Conservation (phyloP, 2,113 vertebrate species). For the Mandrillus leucophaeus region DNA sequence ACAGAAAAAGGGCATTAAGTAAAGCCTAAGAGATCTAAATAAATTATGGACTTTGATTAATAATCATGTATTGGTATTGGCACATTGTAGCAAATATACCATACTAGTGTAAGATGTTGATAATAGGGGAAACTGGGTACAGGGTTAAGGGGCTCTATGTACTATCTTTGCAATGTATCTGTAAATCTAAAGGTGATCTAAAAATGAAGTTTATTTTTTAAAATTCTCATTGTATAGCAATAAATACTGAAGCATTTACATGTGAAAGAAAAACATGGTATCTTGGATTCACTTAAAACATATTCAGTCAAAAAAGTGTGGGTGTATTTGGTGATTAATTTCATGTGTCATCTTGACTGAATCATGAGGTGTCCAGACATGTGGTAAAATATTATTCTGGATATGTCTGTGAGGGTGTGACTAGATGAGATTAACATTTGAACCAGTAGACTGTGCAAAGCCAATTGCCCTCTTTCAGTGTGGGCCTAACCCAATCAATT, state of each 20-base stretch:
- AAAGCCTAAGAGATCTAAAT: background rate
- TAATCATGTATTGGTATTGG: too few species aligned
- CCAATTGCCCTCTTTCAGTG: too few species aligned
- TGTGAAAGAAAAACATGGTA: background rate
- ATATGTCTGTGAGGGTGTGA: background rate
- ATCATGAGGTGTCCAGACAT: too few species aligned
- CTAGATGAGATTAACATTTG: background rate
- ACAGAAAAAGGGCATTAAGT: background rate
- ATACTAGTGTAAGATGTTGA: background rate
- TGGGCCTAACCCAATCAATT: background rate
- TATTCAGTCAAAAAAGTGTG: background rate
- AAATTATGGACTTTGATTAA: background rate
- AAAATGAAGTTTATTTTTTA: background rate
- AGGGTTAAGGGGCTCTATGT: background rate
- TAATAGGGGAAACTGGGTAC: background rate
- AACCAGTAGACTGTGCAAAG: background rate
- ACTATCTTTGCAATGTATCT: background rate
- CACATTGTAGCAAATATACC: background rate
- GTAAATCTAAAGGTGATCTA: background rate
- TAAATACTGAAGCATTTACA: background rate
- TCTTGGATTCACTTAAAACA: background rate
- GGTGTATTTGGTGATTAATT: background rate
- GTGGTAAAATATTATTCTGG: background rate
- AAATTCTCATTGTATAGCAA: background rate
- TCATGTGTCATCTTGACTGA: background rate